phyloP scores from a whole-genome alignment of 2,888 invertebrate species.

The Latrodectus elegans region DNA sequence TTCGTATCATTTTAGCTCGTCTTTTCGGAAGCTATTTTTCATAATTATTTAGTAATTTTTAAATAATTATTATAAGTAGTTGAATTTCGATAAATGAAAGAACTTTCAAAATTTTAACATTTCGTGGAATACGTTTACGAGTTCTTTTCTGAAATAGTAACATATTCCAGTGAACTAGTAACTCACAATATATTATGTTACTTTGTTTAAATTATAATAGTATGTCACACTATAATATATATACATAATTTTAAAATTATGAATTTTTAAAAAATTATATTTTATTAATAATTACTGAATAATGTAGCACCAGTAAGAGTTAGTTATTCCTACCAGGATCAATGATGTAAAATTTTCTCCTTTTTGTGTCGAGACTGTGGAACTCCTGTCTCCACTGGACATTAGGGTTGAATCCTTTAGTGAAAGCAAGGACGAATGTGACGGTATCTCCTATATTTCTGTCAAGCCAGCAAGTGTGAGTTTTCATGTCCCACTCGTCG shows the following conservation, averaged over 20 bases:
- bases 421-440: slow-evolving; percentile 34
- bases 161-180: background rate
- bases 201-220: background rate
- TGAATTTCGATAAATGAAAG: no score
- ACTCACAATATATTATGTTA: background rate
- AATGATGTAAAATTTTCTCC: slow-evolving; percentile 14
- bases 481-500: slow-evolving; percentile 28
- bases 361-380: background rate
- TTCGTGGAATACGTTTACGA: no score
- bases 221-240: background rate
- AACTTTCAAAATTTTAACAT: no score
- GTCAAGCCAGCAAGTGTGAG: slow-evolving; percentile 41
- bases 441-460: slow-evolving; percentile 52
- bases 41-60: no score
- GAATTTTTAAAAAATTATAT: background rate
- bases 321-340: slow-evolving; percentile 23
- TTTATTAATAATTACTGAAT: background rate
- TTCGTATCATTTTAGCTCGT: no score
- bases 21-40: no score
- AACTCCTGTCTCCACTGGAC: slow-evolving; percentile 43
- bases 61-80: no score
- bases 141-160: background rate
- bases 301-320: background rate
- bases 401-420: background rate
- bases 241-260: background rate